Conservation (phyloP, 2,888 invertebrate genomes). For the Uropetala carovei region DNA sequence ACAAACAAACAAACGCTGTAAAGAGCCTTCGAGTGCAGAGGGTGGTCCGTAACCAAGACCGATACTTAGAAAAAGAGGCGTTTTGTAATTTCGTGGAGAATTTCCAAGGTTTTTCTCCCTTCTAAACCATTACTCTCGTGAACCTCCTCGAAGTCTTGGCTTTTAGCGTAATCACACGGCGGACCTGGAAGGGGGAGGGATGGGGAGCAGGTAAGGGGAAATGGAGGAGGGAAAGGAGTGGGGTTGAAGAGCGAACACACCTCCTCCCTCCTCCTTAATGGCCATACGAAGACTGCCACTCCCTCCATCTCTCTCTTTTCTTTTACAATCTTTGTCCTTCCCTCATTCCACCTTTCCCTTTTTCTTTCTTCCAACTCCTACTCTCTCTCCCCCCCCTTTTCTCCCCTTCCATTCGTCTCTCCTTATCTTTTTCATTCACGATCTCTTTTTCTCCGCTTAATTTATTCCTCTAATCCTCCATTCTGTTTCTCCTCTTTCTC, state of each 20-base stretch:
- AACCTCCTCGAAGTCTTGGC: background rate
- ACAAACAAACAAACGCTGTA: background rate
- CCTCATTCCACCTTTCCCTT: too few species aligned
- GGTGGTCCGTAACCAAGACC: background rate
- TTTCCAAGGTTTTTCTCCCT: background rate
- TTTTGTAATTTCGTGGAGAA: background rate
- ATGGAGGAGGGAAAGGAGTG: background rate
- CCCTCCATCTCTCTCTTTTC: background rate
- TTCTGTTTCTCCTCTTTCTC: too few species aligned
- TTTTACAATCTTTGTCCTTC: too few species aligned
- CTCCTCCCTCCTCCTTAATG: conserved; percentile 16
- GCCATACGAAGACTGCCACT: background rate
- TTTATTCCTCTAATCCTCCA: too few species aligned
- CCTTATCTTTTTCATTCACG: too few species aligned
- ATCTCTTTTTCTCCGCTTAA: too few species aligned
- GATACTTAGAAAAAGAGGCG: too few species aligned
- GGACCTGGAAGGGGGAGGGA: background rate
- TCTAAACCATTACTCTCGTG: background rate
- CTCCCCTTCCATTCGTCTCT: too few species aligned
- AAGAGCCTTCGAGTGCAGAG: background rate
- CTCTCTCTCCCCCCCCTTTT: too few species aligned
- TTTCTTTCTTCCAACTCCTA: too few species aligned
- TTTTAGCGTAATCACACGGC: conserved; percentile 15
- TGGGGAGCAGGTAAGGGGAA: background rate
- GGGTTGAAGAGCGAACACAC: too few species aligned